Base-by-base conservation (phyloP, 2,888 invertebrate species). In the Caenorhabditis uteleia region DNA sequence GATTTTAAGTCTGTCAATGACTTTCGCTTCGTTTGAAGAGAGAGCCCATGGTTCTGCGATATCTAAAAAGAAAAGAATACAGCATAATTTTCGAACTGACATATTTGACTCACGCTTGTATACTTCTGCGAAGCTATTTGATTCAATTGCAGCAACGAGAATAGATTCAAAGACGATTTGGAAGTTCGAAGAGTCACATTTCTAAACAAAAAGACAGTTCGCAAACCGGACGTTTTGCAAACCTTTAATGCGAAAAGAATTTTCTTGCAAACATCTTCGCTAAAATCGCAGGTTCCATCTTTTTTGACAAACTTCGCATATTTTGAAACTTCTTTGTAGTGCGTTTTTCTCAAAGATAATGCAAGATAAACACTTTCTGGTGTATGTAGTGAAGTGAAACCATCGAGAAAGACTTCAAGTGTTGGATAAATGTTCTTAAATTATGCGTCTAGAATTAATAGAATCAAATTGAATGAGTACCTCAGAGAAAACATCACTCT, bases 11-110 rank as follows among this genome's bases (percentile, higher is more conserved):
- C 69, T 39, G 33, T 72, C 69, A 18, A 72, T 57, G 36, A 61
- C 62, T 29, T 67, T 69, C 14, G 64, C 48, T 20, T 72, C 72
- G 36, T 67, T 67, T 38, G 64, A 66, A 7, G 61, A 58, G 3
- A 58, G 48, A 2, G 72, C 64, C 72, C 72, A 72, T 33, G 62
- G 59, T 38, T 69, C 69, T n/a, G 64, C 43, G 12, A 72, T 61
- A 20, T 57, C 66, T 69, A n/a, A n/a, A n/a, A 14, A 33, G n/a
- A 33, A 33, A 33, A 14, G n/a, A n/a, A n/a, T n/a, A n/a, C n/a
- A 39, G 39, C 20, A n/a, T 39, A 14, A 39, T 12, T 10, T 18
- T 39, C 20, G 12, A 21, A 8, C 14, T 21, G 12, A 43, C 44
- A n/a, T n/a, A n/a, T n/a, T n/a, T n/a, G n/a, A n/a, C n/a, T n/a